Conservation (phyloP, 2,888 invertebrate genomes). For the Zhuqinia jingwanae region DNA sequence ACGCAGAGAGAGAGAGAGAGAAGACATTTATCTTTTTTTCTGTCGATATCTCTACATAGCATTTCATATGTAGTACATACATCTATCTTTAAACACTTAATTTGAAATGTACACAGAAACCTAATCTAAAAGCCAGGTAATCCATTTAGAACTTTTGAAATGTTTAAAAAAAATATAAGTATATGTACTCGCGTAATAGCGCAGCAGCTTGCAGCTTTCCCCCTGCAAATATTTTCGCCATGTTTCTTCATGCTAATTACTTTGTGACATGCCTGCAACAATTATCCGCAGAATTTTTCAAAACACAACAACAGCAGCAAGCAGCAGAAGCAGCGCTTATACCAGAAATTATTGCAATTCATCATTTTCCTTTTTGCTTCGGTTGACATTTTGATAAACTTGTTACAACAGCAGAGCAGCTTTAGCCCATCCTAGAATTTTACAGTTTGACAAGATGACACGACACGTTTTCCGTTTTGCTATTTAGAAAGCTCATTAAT, state of each 20-base stretch:
- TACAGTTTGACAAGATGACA: constrained; percentile 49
- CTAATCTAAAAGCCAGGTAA: neutral
- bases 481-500: constrained; percentile 48
- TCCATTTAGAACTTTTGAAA: constrained; percentile 19
- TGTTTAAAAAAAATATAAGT: neutral
- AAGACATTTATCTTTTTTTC: constrained; percentile 39
- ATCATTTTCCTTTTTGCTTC: constrained; percentile 28
- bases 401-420: constrained; percentile 24
- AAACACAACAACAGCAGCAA: neutral
- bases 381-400: constrained; percentile 54
- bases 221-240: constrained; percentile 13
- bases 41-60: neutral
- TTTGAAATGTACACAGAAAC: constrained; percentile 15
- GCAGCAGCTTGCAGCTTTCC: neutral
- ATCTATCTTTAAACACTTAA: neutral
- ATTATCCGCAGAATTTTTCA: neutral
- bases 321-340: no score
- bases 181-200: no score
- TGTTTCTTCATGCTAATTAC: neutral
- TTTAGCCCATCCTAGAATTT: constrained; percentile 37
- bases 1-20: no score
- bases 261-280: neutral
- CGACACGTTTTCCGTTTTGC: constrained; percentile 35
- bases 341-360: constrained; percentile 29
- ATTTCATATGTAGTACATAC: neutral